Percentiles rank a stretch among this genome's conserved stretches.
phyloP scores from a whole-genome alignment of 1,140 invertebrate genomes.

The Aradophagus sp. region DNA sequence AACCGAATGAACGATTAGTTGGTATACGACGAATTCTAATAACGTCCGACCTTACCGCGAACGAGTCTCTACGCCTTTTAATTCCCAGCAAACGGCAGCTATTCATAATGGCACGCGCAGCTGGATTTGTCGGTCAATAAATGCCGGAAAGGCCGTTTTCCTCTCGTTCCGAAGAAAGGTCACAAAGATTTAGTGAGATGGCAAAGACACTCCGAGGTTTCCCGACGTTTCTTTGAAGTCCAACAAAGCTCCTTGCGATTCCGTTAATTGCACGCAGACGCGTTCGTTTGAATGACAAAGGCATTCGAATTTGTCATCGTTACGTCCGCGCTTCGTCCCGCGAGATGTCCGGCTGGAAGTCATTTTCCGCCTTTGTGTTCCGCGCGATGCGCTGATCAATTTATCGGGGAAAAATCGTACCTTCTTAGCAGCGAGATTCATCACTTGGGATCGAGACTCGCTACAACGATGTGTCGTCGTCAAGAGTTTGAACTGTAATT shows the following conservation, averaged over 20 bases:
- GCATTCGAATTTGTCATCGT: not conserved
- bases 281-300: slow-evolving; percentile 10
- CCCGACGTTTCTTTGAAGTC: slow-evolving; percentile 46
- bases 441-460: too few species aligned
- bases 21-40: slow-evolving; percentile 40
- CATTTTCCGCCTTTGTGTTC: too few species aligned
- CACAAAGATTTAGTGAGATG: slow-evolving; percentile 27
- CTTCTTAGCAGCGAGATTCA: too few species aligned
- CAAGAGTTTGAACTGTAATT: too few species aligned
- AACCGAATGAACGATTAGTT: slow-evolving; percentile 48
- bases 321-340: too few species aligned
- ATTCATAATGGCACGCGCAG: slow-evolving; percentile 51
- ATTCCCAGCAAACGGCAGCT: slow-evolving; percentile 25
- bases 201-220: slow-evolving; percentile 28
- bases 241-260: slow-evolving; percentile 13
- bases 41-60: slow-evolving; percentile 29
- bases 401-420: too few species aligned
- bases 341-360: too few species aligned
- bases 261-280: slow-evolving; percentile 4
- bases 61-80: slow-evolving; percentile 29
- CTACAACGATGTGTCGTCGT: too few species aligned
- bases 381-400: too few species aligned
- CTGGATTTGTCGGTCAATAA: slow-evolving; percentile 38
- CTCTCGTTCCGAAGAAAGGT: slow-evolving; percentile 7
- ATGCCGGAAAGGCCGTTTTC: slow-evolving; percentile 43